Conservation (phyloP, 2,797 vertebrate species). For the Microctenopoma steveboyesi region DNA sequence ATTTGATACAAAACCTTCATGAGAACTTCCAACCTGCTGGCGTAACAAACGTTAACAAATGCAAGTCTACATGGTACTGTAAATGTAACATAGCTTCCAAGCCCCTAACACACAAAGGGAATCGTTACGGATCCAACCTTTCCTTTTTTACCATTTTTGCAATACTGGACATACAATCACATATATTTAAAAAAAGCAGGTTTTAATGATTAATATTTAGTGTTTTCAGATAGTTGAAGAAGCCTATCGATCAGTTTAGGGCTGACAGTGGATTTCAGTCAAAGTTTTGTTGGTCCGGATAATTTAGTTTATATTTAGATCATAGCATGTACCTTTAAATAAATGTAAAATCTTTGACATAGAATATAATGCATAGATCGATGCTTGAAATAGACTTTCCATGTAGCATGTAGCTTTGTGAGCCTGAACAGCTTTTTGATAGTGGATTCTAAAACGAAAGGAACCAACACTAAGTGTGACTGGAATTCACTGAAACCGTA, state of each 20-base stretch:
- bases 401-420: neutral
- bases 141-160: constrained; percentile 13
- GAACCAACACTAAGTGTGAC: neutral
- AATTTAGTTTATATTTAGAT: neutral
- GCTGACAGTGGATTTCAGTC: constrained; percentile 20
- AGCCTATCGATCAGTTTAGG: constrained; percentile 4
- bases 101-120: constrained; percentile 15
- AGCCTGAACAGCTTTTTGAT: neutral
- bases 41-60: constrained; percentile 70
- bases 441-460: constrained; percentile 8
- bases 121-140: constrained; percentile 11
- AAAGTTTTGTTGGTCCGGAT: neutral
- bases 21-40: constrained; percentile 67
- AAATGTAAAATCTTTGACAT: constrained; percentile 4
- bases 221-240: constrained; percentile 9
- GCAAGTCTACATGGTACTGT: constrained; percentile 50
- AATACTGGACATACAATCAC: constrained; percentile 8
- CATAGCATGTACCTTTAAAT: constrained; percentile 11
- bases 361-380: neutral
- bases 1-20: constrained; percentile 84
- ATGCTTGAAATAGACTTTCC: neutral
- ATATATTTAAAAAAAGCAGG: constrained; percentile 1
- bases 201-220: constrained; percentile 6
- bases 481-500: neutral
- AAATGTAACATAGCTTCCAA: constrained; percentile 55